Conservation (phyloP, 2,888 invertebrate species). For the Dicycla oo region DNA sequence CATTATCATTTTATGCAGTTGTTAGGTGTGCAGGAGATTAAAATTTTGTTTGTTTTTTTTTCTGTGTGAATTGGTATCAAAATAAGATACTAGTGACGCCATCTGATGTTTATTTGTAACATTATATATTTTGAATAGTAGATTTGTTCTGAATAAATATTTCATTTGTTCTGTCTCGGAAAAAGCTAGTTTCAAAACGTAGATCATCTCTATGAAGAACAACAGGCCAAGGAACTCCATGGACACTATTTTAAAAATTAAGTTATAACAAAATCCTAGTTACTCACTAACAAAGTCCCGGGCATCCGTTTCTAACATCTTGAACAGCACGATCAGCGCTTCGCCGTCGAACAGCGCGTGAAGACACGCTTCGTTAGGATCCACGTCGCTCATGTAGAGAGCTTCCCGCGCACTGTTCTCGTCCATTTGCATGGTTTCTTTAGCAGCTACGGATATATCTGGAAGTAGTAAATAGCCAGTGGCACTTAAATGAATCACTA, state of each 20-base stretch:
- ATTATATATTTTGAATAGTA: too few relatives aligned
- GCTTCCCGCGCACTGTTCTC: constrained; percentile 77
- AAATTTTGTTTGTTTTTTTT: too few relatives aligned
- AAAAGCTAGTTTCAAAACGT: too few relatives aligned
- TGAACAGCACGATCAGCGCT: constrained; percentile 83
- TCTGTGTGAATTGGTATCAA: too few relatives aligned
- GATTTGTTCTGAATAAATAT: too few relatives aligned
- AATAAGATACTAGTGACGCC: too few relatives aligned
- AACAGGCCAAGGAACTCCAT: background rate
- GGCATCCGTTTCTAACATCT: constrained; percentile 80
- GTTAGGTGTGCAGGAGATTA: too few relatives aligned
- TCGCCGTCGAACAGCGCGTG: constrained; percentile 78
- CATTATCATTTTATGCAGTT: too few relatives aligned
- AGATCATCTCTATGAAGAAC: background rate
- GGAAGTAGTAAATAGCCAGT: background rate
- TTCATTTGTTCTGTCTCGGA: too few relatives aligned
- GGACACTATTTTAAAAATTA: background rate
- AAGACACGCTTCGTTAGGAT: constrained; percentile 84
- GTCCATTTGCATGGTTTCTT: constrained; percentile 77
- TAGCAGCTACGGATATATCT: constrained; percentile 82
- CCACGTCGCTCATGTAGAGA: constrained; percentile 87
- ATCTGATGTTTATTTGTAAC: too few relatives aligned
- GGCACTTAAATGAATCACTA: too few relatives aligned
- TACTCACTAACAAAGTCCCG: constrained; percentile 83
- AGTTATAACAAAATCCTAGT: background rate